phyloP scores from a whole-genome alignment of 2,113 vertebrate genomes.

The Tonatia bakeri region DNA sequence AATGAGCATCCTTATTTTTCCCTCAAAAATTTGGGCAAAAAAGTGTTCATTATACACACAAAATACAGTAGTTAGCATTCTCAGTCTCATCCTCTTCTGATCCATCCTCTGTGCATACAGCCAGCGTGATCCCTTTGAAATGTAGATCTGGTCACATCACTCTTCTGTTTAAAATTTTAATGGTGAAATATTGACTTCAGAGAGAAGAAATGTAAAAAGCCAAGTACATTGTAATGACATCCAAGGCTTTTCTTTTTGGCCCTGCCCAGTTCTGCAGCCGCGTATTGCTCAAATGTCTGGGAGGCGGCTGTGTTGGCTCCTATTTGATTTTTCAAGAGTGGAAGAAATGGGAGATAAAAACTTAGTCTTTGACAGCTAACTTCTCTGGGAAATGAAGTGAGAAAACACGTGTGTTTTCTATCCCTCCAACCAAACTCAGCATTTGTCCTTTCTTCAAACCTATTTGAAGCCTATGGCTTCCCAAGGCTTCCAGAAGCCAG shows the following conservation, averaged over 20 bases:
- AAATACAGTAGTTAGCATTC: not conserved
- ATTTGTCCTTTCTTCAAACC: slow-evolving; percentile 35
- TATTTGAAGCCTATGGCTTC: slow-evolving; percentile 24
- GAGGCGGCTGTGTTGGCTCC: slow-evolving; percentile 31
- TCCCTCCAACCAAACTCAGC: slow-evolving; percentile 28
- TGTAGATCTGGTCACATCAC: not conserved
- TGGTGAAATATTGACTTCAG: not conserved
- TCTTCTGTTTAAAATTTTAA: not conserved
- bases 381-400: slow-evolving; percentile 6
- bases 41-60: no score
- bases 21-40: no score
- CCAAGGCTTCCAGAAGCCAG: not conserved
- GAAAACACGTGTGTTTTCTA: slow-evolving; percentile 55
- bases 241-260: not conserved
- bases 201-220: slow-evolving; percentile 38
- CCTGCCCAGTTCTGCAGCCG: not conserved
- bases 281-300: not conserved
- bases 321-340: slow-evolving; percentile 23
- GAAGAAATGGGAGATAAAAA: slow-evolving; percentile 36
- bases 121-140: not conserved
- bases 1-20: no score
- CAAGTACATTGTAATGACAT: not conserved
- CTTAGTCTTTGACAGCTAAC: slow-evolving; percentile 25
- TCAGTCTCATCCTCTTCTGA: not conserved
- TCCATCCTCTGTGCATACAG: not conserved